Evolutionary conservation across 2,113 vertebrate genomes (phyloP), one percentile per base, ranked within the genome.

Genomic region (Eupsittula cactorum): DNA sequence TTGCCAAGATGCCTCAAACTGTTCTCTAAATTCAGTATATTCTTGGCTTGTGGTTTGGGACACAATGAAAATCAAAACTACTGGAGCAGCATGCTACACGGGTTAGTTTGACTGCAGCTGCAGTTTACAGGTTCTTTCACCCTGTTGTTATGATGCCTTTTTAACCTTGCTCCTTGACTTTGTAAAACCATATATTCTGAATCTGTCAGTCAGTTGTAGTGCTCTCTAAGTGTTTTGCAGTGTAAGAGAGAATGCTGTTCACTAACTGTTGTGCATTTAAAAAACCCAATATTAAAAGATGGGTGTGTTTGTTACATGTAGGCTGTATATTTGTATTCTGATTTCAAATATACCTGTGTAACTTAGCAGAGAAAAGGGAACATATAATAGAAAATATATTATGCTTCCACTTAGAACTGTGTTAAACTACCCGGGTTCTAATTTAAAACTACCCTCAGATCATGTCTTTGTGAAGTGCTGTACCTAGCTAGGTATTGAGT

Each of bases 281-380:
- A 23, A 53, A 27, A 64, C 17, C 10, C 18, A 7, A 0, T 59
- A 21, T 16, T 81, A 41, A 49, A 88, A 86, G 11, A 33, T 55
- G 3, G 1, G 14, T 0, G 0, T 41, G 1, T 65, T 9, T 91
- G 12, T 69, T 74, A 37, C 0, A 1, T 20, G 6, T 60, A 49
- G 27, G 15, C 10, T 77, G 10, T 35, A 13, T 42, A 24, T 60
- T 60, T 65, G 4, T 25, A 35, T 7, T 84, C 6, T 60, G 9
- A 50, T 91, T 84, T 78, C n/a, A 91, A 52, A 42, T 44, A 49
- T 10, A 55, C 20, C 2, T 11, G 2, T 0, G 1, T 20, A 60
- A 81, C 25, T 90, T 20, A 29, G 4, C 15, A n/a, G 24, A 71
- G 4, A 15, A 29, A 37, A 4, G 8, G 21, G 28, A 16, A 27